Percentiles rank a stretch among this genome's conserved stretches.
phyloP scores from a whole-genome alignment of 2,888 invertebrate species.

The Keiferia lycopersicella region DNA sequence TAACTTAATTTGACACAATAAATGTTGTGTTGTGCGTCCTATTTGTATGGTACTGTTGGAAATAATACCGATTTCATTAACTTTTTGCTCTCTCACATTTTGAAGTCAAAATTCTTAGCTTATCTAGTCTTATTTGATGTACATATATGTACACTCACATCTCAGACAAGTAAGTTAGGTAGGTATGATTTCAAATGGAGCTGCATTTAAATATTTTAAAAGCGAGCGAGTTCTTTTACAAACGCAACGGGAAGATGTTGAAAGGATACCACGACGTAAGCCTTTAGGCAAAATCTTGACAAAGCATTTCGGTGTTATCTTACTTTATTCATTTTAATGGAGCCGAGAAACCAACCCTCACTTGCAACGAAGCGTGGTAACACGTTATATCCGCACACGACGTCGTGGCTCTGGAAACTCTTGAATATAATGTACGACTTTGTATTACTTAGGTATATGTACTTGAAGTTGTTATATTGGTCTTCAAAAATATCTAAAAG shows the following conservation, averaged over 20 bases:
- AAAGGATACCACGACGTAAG: conserved; percentile 18
- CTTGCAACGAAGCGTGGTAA: conserved; percentile 15
- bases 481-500: conserved; percentile 21
- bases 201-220: conserved; percentile 43
- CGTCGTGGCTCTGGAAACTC: neutral
- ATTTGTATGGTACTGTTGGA: too few species aligned
- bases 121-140: too few species aligned
- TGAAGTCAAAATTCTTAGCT: too few species aligned
- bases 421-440: neutral
- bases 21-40: too few species aligned
- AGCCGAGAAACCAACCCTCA: conserved; percentile 12
- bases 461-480: conserved; percentile 23
- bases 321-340: conserved; percentile 23
- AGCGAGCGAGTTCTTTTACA: conserved; percentile 38
- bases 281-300: conserved; percentile 21
- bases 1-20: too few species aligned
- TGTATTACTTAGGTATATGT: too few species aligned
- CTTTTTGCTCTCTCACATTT: too few species aligned
- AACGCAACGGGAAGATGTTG: neutral
- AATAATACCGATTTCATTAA: too few species aligned
- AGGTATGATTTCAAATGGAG: conserved; percentile 27
- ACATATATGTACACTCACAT: too few species aligned
- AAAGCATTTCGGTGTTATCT: conserved; percentile 3
- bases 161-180: too few species aligned
- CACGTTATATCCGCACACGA: conserved; percentile 12